phyloP scores from a whole-genome alignment of 2,113 vertebrate genomes.

The Tupaia tana region DNA sequence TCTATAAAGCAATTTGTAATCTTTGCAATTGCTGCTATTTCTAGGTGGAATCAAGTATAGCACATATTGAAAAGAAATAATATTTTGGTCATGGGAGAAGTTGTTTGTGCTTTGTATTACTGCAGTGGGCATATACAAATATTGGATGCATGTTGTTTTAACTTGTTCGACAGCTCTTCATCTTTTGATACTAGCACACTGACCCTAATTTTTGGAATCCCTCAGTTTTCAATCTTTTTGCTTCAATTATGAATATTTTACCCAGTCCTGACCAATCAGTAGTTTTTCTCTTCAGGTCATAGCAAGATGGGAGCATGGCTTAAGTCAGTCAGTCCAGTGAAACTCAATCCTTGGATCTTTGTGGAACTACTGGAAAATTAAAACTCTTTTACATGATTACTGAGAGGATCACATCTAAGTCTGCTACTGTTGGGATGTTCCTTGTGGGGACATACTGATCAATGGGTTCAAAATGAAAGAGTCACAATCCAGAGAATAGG shows the following conservation, averaged over 20 bases:
- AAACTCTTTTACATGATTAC: background rate
- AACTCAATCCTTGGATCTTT: background rate
- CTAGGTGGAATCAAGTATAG: background rate
- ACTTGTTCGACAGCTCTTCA: background rate
- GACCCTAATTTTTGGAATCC: background rate
- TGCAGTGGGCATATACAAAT: background rate
- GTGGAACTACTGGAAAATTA: background rate
- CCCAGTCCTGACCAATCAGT: background rate
- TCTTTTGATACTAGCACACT: background rate
- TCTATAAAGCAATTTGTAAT: slow-evolving; percentile 20
- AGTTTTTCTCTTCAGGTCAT: background rate
- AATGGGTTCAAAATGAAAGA: background rate
- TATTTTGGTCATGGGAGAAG: background rate
- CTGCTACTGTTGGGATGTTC: background rate
- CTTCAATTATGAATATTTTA: background rate
- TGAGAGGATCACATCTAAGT: background rate
- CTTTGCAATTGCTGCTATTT: background rate
- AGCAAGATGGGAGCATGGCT: background rate
- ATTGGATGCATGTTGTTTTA: background rate
- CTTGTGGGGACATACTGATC: background rate
- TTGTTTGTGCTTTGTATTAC: background rate
- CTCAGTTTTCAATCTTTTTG: background rate
- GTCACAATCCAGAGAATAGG: background rate
- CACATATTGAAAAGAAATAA: slow-evolving; percentile 25
- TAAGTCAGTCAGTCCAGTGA: background rate